phyloP scores from a whole-genome alignment of 2,113 vertebrate species.

The Hippocampus abdominalis region DNA sequence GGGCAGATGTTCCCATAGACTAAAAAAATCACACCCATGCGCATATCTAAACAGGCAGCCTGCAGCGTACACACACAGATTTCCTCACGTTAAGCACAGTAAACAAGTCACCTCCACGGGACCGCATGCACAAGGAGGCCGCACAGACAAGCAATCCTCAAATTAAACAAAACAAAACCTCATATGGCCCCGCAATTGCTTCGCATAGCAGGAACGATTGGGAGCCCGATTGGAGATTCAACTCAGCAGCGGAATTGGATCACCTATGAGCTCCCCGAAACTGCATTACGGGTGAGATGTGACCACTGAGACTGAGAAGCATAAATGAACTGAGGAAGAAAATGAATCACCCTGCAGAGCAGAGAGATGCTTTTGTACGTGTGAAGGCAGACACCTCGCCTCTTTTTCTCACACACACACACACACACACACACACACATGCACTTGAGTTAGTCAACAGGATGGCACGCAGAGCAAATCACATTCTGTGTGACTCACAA shows the following conservation, averaged over 20 bases:
- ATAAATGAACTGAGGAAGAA: conserved; percentile 63
- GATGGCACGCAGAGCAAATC: conserved; percentile 65
- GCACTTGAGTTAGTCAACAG: conserved; percentile 59
- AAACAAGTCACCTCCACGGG: conserved; percentile 60
- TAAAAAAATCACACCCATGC: conserved; percentile 63
- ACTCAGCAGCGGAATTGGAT: conserved; percentile 46
- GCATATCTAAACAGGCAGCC: conserved; percentile 60
- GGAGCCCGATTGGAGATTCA: conserved; percentile 55
- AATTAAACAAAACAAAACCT: conserved; percentile 62
- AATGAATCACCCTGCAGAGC: conserved; percentile 49
- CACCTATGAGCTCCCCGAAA: conserved; percentile 36
- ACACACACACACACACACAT: conserved; percentile 18
- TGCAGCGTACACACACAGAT: conserved; percentile 61
- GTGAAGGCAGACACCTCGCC: conserved; percentile 60
- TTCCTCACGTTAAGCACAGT: conserved; percentile 65
- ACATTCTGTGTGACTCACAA: conserved; percentile 61
- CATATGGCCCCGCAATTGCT: conserved; percentile 63
- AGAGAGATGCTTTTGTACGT: conserved; percentile 62
- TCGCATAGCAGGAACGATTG: conserved; percentile 59
- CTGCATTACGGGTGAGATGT: not conserved
- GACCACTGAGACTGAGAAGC: conserved; percentile 7
- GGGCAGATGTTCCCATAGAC: conserved; percentile 64
- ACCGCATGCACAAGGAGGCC: conserved; percentile 27
- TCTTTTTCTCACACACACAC: conserved; percentile 1
- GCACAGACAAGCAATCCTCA: conserved; percentile 60